These are phyloP conservation scores for Ceratothoa steindachneri DNA, from an alignment of 2,888 invertebrate genomes.

Conservation along the genomic window DNA sequence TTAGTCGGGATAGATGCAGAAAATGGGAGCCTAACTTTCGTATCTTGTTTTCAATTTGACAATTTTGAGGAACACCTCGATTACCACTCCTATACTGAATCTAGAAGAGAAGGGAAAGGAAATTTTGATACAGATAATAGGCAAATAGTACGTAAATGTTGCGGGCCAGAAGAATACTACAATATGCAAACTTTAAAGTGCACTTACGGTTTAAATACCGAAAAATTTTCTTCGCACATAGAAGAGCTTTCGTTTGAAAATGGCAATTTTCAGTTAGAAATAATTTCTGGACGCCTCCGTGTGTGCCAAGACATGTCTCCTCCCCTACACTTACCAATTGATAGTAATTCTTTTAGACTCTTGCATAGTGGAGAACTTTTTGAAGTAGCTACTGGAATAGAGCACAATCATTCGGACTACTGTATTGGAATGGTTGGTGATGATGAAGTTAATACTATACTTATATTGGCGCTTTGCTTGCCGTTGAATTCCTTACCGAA, in stretches of 20 bases:
- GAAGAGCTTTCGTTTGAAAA: not conserved
- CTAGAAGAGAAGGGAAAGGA: not conserved
- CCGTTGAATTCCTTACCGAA: not conserved
- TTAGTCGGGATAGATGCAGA: not conserved
- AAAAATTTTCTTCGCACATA: not conserved
- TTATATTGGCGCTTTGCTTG: not conserved
- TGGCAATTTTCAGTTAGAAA: not conserved
- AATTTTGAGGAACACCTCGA: not conserved
- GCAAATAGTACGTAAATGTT: conserved; percentile 1
- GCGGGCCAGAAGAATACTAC: not conserved
- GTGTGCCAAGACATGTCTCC: too few species aligned
- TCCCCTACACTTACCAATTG: too few species aligned
- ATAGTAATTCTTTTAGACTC: not conserved
- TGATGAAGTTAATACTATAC: not conserved
- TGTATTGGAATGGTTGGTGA: not conserved
- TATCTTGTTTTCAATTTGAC: not conserved
- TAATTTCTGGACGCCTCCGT: not conserved
- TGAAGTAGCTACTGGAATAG: not conserved
- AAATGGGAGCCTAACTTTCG: not conserved
- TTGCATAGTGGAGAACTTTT: conserved; percentile 1
- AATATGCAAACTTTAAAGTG: too few species aligned
- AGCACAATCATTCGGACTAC: not conserved
- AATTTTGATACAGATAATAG: not conserved
- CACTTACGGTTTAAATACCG: not conserved
- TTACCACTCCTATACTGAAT: not conserved